phyloP scores from a whole-genome alignment of 2,797 vertebrate genomes.

The Syndactyla subalaris region DNA sequence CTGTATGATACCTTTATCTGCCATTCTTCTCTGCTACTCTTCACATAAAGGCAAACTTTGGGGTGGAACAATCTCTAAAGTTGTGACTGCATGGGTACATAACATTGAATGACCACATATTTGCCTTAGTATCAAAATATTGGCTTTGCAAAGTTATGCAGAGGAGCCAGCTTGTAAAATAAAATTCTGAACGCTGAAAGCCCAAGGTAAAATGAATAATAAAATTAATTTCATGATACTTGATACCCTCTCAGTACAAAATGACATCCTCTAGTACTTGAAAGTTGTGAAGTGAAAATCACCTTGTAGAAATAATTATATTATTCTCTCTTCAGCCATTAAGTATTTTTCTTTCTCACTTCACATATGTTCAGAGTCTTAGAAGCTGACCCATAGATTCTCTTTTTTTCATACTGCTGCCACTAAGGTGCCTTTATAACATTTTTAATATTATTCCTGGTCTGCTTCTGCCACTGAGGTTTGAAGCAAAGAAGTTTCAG shows the following conservation, averaged over 20 bases:
- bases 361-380: slow-evolving; percentile 51
- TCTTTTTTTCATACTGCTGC: slow-evolving; percentile 14
- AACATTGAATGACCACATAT: slow-evolving; percentile 29
- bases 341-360: slow-evolving; percentile 53
- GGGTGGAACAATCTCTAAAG: neutral
- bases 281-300: slow-evolving; percentile 63
- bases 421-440: slow-evolving; percentile 36
- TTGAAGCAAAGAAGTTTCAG: slow-evolving; percentile 51
- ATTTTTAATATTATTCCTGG: slow-evolving; percentile 32
- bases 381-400: slow-evolving; percentile 44
- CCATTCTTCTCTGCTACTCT: neutral
- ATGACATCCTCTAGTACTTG: slow-evolving; percentile 58
- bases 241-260: slow-evolving; percentile 40
- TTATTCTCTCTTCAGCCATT: slow-evolving; percentile 61
- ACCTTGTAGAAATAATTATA: slow-evolving; percentile 71
- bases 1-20: neutral
- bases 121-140: slow-evolving; percentile 54
- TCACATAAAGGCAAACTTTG: neutral
- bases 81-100: neutral
- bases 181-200: neutral
- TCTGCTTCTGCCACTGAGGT: slow-evolving; percentile 51
- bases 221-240: slow-evolving; percentile 53
- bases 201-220: slow-evolving; percentile 56
- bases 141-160: slow-evolving; percentile 14
- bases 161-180: slow-evolving; percentile 23